phyloP scores from a whole-genome alignment of 1,140 invertebrate genomes.

The Palaemon carinicauda region DNA sequence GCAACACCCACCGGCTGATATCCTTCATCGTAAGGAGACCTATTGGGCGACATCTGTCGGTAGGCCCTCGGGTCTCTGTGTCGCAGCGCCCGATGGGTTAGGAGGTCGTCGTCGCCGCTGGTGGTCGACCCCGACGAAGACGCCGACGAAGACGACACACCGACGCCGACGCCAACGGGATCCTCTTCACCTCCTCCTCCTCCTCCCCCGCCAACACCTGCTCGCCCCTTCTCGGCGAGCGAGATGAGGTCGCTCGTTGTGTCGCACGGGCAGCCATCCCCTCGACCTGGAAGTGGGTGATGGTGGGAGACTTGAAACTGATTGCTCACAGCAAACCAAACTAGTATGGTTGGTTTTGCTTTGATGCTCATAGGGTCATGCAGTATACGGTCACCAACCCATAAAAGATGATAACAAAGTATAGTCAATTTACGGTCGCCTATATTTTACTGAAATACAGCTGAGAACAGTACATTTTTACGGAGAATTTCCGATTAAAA shows the following conservation, averaged over 20 bases:
- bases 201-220: constrained; percentile 62
- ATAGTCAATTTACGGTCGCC: no score
- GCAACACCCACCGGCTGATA: constrained; percentile 33
- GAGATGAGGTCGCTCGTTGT: constrained; percentile 68
- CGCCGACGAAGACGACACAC: constrained; percentile 60
- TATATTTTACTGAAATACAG: no score
- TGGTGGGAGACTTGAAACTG: no score
- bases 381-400: no score
- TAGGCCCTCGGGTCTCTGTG: constrained; percentile 59
- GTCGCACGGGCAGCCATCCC: constrained; percentile 7
- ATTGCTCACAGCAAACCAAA: no score
- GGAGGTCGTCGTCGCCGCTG: constrained; percentile 63
- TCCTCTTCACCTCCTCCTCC: constrained; percentile 22
- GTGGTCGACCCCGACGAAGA: constrained; percentile 64
- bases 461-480: no score
- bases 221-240: constrained; percentile 69
- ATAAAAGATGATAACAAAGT: no score
- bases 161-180: constrained; percentile 49
- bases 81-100: constrained; percentile 57
- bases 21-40: constrained; percentile 43
- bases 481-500: no score
- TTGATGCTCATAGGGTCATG: no score
- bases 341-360: no score
- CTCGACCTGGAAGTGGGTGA: not conserved
- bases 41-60: constrained; percentile 39